Percentiles rank a stretch among this genome's conserved stretches.
Evolutionary conservation across 2,888 invertebrate genomes (phyloP).

Genomic region (Criorhina ranunculi): DNA sequence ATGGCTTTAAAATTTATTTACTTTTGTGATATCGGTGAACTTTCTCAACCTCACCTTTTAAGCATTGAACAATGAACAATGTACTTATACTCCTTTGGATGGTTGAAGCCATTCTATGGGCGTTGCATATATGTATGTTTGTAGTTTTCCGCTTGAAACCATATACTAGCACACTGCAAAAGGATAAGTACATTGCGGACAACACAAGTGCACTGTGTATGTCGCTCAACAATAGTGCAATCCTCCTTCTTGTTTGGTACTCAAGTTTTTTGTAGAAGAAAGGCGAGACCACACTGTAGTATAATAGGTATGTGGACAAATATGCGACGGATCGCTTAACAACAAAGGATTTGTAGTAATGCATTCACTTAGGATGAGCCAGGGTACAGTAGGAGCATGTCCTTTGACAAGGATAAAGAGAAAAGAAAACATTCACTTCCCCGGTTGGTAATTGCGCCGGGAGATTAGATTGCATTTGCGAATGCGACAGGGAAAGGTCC

Average conservation of each 20-base stretch:
- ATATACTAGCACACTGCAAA: conserved; percentile 57
- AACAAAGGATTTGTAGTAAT: conserved; percentile 62
- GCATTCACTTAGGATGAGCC: not conserved
- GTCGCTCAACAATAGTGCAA: conserved; percentile 52
- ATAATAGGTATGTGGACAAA: conserved; percentile 59
- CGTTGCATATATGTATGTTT: conserved; percentile 27
- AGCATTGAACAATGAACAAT: conserved; percentile 32
- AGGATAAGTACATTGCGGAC: conserved; percentile 69
- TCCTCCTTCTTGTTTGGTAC: conserved; percentile 25
- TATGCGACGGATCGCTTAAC: conserved; percentile 63
- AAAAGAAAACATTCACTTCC: conserved; percentile 2
- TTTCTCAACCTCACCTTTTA: conserved; percentile 4
- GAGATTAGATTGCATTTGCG: conserved; percentile 23
- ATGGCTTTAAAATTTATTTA: conserved; percentile 37
- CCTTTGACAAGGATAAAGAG: conserved; percentile 10
- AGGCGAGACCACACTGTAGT: conserved; percentile 3
- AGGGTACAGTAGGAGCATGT: conserved; percentile 3
- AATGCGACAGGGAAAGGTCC: conserved; percentile 4
- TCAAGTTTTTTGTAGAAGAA: conserved; percentile 16
- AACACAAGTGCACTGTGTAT: conserved; percentile 36
- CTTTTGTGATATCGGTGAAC: conserved; percentile 15
- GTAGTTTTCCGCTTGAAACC: conserved; percentile 45
- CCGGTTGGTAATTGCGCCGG: conserved; percentile 20
- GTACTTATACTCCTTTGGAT: not conserved
- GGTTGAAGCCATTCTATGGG: conserved; percentile 38